Conservation (phyloP, 2,888 invertebrate species). For the Caenorhabditis plicata region DNA sequence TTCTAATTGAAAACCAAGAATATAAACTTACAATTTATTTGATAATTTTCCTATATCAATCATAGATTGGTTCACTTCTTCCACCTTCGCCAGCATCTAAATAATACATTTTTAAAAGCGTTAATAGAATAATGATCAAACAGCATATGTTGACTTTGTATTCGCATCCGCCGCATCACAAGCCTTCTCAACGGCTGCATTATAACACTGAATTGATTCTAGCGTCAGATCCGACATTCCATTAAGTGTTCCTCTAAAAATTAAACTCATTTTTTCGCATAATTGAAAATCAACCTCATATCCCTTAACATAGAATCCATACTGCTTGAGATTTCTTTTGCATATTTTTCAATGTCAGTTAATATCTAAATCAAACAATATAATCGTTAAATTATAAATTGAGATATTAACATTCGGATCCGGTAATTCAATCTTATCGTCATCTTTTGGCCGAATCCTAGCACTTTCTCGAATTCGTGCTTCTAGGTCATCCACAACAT, state of each 20-base stretch:
- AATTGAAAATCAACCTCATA: constrained; percentile 39
- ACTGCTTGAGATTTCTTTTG: constrained; percentile 55
- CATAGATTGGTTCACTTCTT: constrained; percentile 59
- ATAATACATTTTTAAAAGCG: constrained; percentile 1
- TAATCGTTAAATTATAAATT: not conserved
- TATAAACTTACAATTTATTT: constrained; percentile 48
- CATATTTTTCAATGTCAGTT: constrained; percentile 53
- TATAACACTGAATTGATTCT: constrained; percentile 57
- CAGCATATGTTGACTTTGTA: constrained; percentile 58
- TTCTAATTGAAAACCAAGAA: not conserved
- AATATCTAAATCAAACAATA: constrained; percentile 30
- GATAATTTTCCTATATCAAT: constrained; percentile 49
- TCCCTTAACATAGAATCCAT: constrained; percentile 58
- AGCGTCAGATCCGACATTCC: constrained; percentile 61
- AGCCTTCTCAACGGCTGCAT: constrained; percentile 46
- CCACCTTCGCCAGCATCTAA: constrained; percentile 61
- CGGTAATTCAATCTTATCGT: constrained; percentile 12
- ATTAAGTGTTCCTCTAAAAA: constrained; percentile 48
- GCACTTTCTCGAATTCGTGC: constrained; percentile 36
- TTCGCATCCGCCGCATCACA: constrained; percentile 61
- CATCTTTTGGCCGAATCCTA: constrained; percentile 6
- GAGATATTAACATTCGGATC: constrained; percentile 31
- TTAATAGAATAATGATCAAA: constrained; percentile 11
- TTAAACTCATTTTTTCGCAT: not conserved
- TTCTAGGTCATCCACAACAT: constrained; percentile 43